Conservation (phyloP, 2,113 vertebrate species). For the Ptyas mucosa region DNA sequence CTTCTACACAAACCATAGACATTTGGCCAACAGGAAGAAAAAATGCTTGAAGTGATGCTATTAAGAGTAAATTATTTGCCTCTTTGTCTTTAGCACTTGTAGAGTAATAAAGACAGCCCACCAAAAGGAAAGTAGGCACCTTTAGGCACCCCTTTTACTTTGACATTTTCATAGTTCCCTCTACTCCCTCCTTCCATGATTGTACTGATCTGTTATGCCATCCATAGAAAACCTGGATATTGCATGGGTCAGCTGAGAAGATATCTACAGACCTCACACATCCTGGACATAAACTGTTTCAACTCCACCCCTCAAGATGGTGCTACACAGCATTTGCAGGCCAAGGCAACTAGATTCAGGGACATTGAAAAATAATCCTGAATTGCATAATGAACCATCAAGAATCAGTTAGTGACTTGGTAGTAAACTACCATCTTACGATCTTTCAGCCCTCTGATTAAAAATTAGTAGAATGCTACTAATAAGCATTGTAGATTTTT, state of each 20-base stretch:
- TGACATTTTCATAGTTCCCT: not conserved
- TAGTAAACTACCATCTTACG: not conserved
- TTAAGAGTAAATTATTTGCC: not conserved
- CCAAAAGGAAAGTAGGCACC: not conserved
- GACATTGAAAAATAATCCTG: not conserved
- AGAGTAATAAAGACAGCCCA: not conserved
- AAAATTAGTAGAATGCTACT: not conserved
- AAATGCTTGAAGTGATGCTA: not conserved
- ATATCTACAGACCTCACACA: not conserved
- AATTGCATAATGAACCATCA: not conserved
- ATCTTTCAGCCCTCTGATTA: not conserved
- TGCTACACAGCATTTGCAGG: not conserved
- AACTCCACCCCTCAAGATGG: not conserved
- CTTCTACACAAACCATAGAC: not conserved
- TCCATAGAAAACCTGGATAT: not conserved
- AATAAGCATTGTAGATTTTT: not conserved
- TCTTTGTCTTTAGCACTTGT: not conserved
- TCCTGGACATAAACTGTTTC: not conserved
- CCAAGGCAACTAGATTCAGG: not conserved
- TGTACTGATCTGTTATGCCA: not conserved
- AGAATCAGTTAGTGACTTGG: not conserved
- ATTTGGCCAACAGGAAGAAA: not conserved
- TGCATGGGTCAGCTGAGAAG: not conserved
- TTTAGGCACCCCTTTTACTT: not conserved
- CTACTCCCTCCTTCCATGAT: not conserved